These are phyloP conservation scores for Idaea straminata DNA, from an alignment of 2,888 invertebrate genomes.

Conservation along the genomic window DNA sequence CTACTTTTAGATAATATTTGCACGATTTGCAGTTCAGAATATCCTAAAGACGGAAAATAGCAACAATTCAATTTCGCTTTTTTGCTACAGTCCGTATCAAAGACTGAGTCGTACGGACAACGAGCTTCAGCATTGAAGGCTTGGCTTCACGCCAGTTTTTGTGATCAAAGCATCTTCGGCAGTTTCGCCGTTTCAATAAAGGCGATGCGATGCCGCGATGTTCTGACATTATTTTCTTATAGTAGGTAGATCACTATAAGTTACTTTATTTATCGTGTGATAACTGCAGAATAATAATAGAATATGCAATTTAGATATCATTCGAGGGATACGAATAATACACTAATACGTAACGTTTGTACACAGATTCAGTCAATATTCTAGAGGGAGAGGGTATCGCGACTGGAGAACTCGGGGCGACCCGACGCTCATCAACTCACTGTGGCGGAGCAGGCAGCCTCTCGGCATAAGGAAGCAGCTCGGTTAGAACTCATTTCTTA, in stretches of 20 bases:
- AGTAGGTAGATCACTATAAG: constrained; percentile 44
- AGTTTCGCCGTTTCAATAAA: constrained; percentile 62
- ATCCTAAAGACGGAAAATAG: constrained; percentile 70
- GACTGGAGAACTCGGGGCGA: constrained; percentile 86
- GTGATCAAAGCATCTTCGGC: constrained; percentile 61
- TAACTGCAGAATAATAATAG: constrained; percentile 25
- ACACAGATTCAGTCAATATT: constrained; percentile 80
- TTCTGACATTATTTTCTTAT: constrained; percentile 52
- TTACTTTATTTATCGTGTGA: constrained; percentile 27
- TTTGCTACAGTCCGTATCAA: constrained; percentile 67
- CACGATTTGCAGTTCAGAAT: constrained; percentile 64
- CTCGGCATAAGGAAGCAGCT: constrained; percentile 84
- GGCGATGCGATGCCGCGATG: constrained; percentile 37
- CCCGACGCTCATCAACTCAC: constrained; percentile 85
- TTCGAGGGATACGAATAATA: background rate
- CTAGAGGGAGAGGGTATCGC: constrained; percentile 83
- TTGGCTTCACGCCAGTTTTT: constrained; percentile 68
- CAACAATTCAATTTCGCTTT: constrained; percentile 80
- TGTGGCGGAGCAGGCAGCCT: constrained; percentile 87
- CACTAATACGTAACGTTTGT: constrained; percentile 40
- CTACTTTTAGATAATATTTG: constrained; percentile 54
- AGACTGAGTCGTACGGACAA: constrained; percentile 58
- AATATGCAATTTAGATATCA: constrained; percentile 21
- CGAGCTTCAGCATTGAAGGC: constrained; percentile 65
- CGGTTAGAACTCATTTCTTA: constrained; percentile 60